Conservation (phyloP, 2,113 vertebrate genomes). For the Psittacara wagleri region DNA sequence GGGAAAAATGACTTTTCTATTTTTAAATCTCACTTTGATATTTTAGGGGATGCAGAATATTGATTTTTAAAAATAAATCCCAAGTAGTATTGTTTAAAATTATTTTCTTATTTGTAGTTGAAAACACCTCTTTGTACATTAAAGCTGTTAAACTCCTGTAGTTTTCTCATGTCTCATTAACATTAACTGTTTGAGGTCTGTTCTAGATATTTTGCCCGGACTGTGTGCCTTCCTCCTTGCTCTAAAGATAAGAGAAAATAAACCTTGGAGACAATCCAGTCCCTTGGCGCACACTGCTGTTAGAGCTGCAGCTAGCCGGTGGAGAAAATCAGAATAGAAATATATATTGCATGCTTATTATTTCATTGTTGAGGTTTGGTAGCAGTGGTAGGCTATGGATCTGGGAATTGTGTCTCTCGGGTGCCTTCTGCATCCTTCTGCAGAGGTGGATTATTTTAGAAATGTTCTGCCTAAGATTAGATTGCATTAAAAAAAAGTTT, state of each 20-base stretch:
- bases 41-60: slow-evolving; percentile 71
- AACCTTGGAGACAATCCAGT: slow-evolving; percentile 68
- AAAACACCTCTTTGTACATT: slow-evolving; percentile 83
- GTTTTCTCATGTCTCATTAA: slow-evolving; percentile 73
- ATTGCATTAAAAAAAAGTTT: slow-evolving; percentile 29
- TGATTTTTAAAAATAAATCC: slow-evolving; percentile 64
- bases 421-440: slow-evolving; percentile 20
- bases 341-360: slow-evolving; percentile 45
- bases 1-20: slow-evolving; percentile 77
- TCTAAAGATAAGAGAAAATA: slow-evolving; percentile 76
- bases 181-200: slow-evolving; percentile 74
- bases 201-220: slow-evolving; percentile 60
- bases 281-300: slow-evolving; percentile 39
- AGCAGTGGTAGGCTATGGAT: neutral
- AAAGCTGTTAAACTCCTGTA: slow-evolving; percentile 71
- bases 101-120: slow-evolving; percentile 80
- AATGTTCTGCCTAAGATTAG: slow-evolving; percentile 27
- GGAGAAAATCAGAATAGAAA: slow-evolving; percentile 59
- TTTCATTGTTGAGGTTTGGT: slow-evolving; percentile 47
- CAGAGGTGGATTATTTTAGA: slow-evolving; percentile 51
- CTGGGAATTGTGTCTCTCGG: slow-evolving; percentile 31
- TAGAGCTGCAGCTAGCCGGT: slow-evolving; percentile 49
- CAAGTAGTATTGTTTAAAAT: slow-evolving; percentile 70
- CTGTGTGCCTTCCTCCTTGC: slow-evolving; percentile 44
- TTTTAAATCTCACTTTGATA: slow-evolving; percentile 80